Conservation (phyloP, 2,888 invertebrate genomes). For the Anticlea derivata region DNA sequence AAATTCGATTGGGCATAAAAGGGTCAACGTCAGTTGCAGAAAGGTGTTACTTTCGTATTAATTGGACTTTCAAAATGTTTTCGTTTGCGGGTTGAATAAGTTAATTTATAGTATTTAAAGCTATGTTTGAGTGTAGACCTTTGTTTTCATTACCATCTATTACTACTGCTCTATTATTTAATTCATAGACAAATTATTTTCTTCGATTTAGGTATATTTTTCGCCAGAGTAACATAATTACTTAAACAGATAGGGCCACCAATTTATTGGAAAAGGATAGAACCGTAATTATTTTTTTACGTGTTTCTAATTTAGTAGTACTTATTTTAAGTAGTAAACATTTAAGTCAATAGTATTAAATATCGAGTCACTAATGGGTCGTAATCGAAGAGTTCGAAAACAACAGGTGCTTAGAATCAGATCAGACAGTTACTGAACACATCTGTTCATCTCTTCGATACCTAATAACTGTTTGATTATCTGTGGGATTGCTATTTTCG, state of each 20-base stretch:
- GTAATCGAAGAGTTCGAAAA: constrained; percentile 76
- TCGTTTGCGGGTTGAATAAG: constrained; percentile 60
- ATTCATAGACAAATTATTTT: not conserved
- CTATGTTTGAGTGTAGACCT: constrained; percentile 17
- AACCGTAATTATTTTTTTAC: no score
- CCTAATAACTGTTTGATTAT: constrained; percentile 5
- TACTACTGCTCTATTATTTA: constrained; percentile 1
- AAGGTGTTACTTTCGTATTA: constrained; percentile 69
- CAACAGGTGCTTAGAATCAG: constrained; percentile 80
- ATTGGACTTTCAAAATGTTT: constrained; percentile 69
- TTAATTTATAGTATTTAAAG: constrained; percentile 46
- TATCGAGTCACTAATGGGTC: constrained; percentile 76
- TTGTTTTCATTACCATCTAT: constrained; percentile 10
- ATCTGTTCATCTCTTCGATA: constrained; percentile 62
- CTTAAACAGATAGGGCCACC: no score
- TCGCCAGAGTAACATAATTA: no score
- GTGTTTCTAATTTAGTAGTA: constrained; percentile 17
- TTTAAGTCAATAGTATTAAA: constrained; percentile 59
- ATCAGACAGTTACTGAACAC: constrained; percentile 69
- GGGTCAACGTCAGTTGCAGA: constrained; percentile 46
- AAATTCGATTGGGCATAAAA: constrained; percentile 36
- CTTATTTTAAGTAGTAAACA: constrained; percentile 23
- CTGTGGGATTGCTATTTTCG: constrained; percentile 52
- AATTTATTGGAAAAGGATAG: no score
- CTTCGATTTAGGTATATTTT: not conserved